phyloP scores from a whole-genome alignment of 2,797 vertebrate species.

The Sebastes variabilis region DNA sequence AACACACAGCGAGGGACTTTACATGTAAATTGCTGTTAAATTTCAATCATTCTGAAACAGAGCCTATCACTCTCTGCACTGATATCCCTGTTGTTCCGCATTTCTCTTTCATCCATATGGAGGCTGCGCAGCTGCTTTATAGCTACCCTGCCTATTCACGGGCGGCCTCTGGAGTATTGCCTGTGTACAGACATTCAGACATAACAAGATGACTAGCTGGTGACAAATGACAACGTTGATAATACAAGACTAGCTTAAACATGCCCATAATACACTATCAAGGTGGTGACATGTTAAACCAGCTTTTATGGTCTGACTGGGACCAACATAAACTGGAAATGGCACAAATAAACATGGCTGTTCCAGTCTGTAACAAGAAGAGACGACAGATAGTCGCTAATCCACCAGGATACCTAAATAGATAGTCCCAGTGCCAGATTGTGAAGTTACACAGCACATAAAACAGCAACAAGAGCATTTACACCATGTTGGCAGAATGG shows the following conservation, averaged over 20 bases:
- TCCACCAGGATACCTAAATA: neutral
- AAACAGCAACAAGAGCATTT: neutral
- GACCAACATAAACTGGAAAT: neutral
- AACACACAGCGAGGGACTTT: constrained; percentile 15
- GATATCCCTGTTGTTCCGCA: constrained; percentile 14
- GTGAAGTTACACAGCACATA: neutral
- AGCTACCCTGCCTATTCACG: constrained; percentile 11
- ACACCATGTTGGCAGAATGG: neutral
- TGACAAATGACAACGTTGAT: constrained; percentile 24
- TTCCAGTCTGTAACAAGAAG: neutral
- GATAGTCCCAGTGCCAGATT: neutral
- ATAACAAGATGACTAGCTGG: constrained; percentile 13
- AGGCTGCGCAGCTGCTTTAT: constrained; percentile 27
- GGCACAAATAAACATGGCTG: neutral
- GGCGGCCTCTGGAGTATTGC: constrained; percentile 22
- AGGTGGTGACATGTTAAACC: neutral
- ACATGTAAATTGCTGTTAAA: constrained; percentile 31
- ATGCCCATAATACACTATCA: neutral
- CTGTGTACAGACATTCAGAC: constrained; percentile 22
- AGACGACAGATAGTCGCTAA: neutral
- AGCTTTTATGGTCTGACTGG: neutral
- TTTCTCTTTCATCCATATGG: constrained; percentile 22
- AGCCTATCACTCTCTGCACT: neutral
- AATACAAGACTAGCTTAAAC: neutral
- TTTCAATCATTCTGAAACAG: constrained; percentile 28